Percentiles rank a stretch among this genome's conserved stretches.
phyloP scores from a whole-genome alignment of 2,888 invertebrate genomes.

The Rhabditoides inermis region DNA sequence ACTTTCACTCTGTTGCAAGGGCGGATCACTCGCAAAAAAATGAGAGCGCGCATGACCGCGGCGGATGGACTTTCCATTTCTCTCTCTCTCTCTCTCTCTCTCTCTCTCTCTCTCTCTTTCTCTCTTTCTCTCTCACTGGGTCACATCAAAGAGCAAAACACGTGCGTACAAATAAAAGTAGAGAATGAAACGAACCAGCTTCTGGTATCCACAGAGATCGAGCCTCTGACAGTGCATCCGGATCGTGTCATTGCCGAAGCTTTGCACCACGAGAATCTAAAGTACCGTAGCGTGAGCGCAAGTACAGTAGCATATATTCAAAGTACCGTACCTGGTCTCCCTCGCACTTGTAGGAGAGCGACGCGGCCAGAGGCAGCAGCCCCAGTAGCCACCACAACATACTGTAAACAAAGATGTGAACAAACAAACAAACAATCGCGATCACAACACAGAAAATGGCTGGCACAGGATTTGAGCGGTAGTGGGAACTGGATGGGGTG shows the following conservation, averaged over 20 bases:
- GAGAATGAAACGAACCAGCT: constrained; percentile 27
- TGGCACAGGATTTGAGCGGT: too few relatives aligned
- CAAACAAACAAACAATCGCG: too few relatives aligned
- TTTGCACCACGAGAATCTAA: constrained; percentile 45
- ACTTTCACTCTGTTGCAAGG: too few relatives aligned
- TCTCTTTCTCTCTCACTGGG: background rate
- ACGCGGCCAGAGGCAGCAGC: constrained; percentile 5
- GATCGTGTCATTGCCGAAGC: constrained; percentile 51
- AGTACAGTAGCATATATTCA: too few relatives aligned
- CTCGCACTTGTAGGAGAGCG: constrained; percentile 28
- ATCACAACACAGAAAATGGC: too few relatives aligned
- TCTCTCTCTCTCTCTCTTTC: too few relatives aligned
- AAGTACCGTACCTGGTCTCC: constrained; percentile 23
- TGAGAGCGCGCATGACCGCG: too few relatives aligned
- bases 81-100: too few relatives aligned
- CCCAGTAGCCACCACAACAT: constrained; percentile 18
- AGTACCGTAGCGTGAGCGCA: background rate
- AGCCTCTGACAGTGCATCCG: constrained; percentile 51
- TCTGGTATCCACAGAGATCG: constrained; percentile 47
- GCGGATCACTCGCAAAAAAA: too few relatives aligned
- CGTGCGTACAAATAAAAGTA: constrained; percentile 1
- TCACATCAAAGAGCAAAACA: background rate
- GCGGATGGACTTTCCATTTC: too few relatives aligned
- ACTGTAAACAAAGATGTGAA: too few relatives aligned
- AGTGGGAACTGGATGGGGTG: too few relatives aligned